Percentiles rank a stretch among this genome's conserved stretches.
Evolutionary conservation across 2,797 vertebrate species (phyloP).

Genomic region (Tapera naevia): DNA sequence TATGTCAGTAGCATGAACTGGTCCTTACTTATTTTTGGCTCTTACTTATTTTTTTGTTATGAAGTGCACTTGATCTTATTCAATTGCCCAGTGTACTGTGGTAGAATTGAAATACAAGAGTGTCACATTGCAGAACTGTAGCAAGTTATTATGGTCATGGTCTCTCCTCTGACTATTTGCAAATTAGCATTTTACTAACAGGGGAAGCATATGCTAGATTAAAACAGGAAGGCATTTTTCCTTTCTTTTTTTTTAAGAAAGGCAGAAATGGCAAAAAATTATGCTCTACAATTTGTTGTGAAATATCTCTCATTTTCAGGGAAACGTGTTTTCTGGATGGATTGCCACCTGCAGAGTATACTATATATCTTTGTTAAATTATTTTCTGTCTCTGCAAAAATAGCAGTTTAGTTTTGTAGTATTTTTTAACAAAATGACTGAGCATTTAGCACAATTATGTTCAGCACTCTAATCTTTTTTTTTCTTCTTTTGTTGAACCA

Average conservation of each 20-base stretch:
- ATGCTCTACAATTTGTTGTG: no score
- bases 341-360: slow-evolving; percentile 45
- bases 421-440: slow-evolving; percentile 59
- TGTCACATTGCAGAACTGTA: not conserved
- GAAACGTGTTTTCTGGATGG: slow-evolving; percentile 54
- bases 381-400: slow-evolving; percentile 57
- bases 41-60: not conserved
- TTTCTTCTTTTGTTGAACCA: slow-evolving; percentile 33
- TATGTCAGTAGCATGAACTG: not conserved
- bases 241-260: not conserved
- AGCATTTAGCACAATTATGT: slow-evolving; percentile 58
- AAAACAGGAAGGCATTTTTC: not conserved
- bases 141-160: not conserved
- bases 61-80: not conserved
- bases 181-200: slow-evolving; percentile 41
- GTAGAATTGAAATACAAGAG: not conserved
- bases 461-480: slow-evolving; percentile 43
- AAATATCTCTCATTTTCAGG: slow-evolving; percentile 42
- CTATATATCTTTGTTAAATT: slow-evolving; percentile 56
- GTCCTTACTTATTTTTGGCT: not conserved
- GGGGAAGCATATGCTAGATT: slow-evolving; percentile 21
- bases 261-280: slow-evolving; percentile 18
- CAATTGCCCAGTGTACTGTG: not conserved
- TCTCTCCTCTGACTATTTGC: slow-evolving; percentile 21
- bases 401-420: slow-evolving; percentile 43